phyloP scores from a whole-genome alignment of 2,888 invertebrate genomes.

The Pteria penguin region DNA sequence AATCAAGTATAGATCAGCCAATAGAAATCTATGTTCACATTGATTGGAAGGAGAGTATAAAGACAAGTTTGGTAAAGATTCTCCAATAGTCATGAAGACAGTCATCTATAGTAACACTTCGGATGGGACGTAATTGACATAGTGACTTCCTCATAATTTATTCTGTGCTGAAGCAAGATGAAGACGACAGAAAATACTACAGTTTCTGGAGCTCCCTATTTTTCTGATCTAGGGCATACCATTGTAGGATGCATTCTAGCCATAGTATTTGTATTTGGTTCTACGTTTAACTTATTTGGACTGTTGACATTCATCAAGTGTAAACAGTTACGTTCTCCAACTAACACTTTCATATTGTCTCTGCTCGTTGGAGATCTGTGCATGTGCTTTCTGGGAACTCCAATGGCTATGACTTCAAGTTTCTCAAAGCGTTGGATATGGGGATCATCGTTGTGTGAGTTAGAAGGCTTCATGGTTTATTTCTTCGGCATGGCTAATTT shows the following conservation, averaged over 20 bases:
- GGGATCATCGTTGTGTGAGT: slow-evolving; percentile 56
- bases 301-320: slow-evolving; percentile 56
- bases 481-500: slow-evolving; percentile 66
- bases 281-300: slow-evolving; percentile 55
- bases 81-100: no score
- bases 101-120: no score
- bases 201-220: background rate
- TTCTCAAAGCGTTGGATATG: slow-evolving; percentile 54
- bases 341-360: slow-evolving; percentile 68
- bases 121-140: no score
- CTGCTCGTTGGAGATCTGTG: slow-evolving; percentile 61
- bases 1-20: no score
- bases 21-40: no score
- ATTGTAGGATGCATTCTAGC: slow-evolving; percentile 37
- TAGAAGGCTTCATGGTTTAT: slow-evolving; percentile 69
- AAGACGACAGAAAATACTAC: no score
- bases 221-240: background rate
- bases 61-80: no score
- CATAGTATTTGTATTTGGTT: slow-evolving; percentile 48
- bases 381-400: slow-evolving; percentile 59
- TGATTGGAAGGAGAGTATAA: no score
- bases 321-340: slow-evolving; percentile 64
- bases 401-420: slow-evolving; percentile 53
- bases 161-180: no score
- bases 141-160: no score